Conservation (phyloP, 1,140 invertebrate genomes). For the Hetaerina americana region DNA sequence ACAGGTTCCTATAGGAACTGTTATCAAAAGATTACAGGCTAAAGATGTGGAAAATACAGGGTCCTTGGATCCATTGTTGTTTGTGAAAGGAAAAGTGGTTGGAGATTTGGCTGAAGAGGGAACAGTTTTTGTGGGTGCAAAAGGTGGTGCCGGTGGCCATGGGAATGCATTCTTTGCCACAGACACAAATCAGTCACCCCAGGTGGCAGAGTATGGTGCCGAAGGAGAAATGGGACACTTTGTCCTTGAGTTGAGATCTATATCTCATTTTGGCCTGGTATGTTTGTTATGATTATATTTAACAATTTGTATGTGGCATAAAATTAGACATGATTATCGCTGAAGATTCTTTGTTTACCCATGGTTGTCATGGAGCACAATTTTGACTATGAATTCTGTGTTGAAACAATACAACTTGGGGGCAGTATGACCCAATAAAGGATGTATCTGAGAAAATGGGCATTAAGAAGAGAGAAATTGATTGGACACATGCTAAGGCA, state of each 20-base stretch:
- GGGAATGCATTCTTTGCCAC: conserved; percentile 88
- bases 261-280: conserved; percentile 88
- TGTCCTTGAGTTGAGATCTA: conserved; percentile 72
- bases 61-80: not conserved
- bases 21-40: conserved; percentile 46
- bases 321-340: too few relatives aligned
- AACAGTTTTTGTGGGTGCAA: conserved; percentile 80
- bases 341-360: too few relatives aligned
- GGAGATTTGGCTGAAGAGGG: conserved; percentile 54
- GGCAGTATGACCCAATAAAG: too few relatives aligned
- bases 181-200: conserved; percentile 66
- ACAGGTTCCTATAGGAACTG: conserved; percentile 77
- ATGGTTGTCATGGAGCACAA: too few relatives aligned
- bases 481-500: too few relatives aligned
- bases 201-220: conserved; percentile 78
- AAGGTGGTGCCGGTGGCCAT: conserved; percentile 88
- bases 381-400: too few relatives aligned
- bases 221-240: conserved; percentile 61
- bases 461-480: too few relatives aligned
- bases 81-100: conserved; percentile 42
- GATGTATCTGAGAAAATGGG: too few relatives aligned
- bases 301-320: too few relatives aligned
- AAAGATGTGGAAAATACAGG: not conserved
- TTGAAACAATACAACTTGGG: too few relatives aligned
- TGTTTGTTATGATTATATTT: conserved; percentile 15